Evolutionary conservation across 2,113 vertebrate genomes (phyloP).

Genomic region (Lontra canadensis): DNA sequence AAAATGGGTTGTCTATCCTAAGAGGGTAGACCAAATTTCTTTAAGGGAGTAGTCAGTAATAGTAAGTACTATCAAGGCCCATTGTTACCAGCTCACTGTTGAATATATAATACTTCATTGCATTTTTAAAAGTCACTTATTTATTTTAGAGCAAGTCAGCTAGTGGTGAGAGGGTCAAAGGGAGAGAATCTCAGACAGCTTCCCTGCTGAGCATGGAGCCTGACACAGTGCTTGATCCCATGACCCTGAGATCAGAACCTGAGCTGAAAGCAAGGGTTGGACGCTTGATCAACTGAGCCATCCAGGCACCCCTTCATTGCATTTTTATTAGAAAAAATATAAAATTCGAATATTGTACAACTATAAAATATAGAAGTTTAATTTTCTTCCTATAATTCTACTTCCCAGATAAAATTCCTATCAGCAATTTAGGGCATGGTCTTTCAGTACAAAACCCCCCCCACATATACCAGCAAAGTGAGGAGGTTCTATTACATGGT

Average conservation of each 20-base stretch:
- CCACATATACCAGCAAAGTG: too few species aligned
- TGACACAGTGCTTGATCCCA: background rate
- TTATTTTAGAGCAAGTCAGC: background rate
- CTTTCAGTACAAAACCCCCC: background rate
- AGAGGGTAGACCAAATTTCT: background rate
- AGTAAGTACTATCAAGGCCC: background rate
- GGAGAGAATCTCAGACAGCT: background rate
- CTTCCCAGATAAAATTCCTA: background rate
- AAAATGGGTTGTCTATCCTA: background rate
- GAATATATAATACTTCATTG: background rate
- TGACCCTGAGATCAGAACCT: background rate
- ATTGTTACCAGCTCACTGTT: background rate
- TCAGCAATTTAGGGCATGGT: background rate
- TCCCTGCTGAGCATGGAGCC: background rate
- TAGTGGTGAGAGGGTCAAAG: background rate
- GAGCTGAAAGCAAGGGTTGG: background rate
- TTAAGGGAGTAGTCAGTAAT: background rate
- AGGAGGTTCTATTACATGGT: background rate
- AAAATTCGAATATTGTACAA: background rate
- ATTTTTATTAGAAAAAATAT: slow-evolving; percentile 17
- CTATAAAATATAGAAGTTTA: background rate
- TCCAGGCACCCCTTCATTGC: background rate
- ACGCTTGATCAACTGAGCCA: background rate
- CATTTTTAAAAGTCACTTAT: background rate
- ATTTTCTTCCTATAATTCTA: background rate